A percentile compares a stretch with the other conserved stretches of the same genome.
phyloP scores from a whole-genome alignment of 2,797 vertebrate genomes.

The Nothura maculosa region DNA sequence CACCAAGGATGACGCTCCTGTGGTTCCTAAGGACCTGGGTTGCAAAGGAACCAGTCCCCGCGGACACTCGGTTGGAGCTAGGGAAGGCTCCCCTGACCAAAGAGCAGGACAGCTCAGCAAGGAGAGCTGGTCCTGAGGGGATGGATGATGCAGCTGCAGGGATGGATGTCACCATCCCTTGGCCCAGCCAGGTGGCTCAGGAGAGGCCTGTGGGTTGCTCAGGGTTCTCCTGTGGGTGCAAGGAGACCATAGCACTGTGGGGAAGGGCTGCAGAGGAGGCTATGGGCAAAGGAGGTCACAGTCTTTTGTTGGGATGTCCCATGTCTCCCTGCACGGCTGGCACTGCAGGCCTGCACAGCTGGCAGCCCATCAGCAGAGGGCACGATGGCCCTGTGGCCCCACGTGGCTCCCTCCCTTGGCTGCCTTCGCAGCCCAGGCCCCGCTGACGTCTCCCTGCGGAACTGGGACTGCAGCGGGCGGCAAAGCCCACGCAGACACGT shows the following conservation, averaged over 20 bases:
- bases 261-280: background rate
- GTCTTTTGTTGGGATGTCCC: no score
- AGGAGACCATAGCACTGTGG: background rate
- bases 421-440: background rate
- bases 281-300: background rate
- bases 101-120: no score
- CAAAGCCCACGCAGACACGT: slow-evolving; percentile 37
- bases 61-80: no score
- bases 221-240: background rate
- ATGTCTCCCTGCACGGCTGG: background rate
- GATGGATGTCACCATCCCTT: no score
- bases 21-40: background rate
- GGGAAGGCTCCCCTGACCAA: no score
- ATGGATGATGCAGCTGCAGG: no score
- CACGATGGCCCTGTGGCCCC: background rate
- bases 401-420: background rate
- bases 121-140: no score
- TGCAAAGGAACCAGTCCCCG: background rate
- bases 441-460: no score
- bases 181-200: no score
- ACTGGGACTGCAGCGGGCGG: background rate
- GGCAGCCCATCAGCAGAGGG: background rate
- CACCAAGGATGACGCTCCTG: background rate
- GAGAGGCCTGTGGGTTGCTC: no score
- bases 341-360: background rate